These are phyloP conservation scores for Drosophila simulans DNA, from an alignment of 1,140 invertebrate genomes.

Conservation along the genomic window DNA sequence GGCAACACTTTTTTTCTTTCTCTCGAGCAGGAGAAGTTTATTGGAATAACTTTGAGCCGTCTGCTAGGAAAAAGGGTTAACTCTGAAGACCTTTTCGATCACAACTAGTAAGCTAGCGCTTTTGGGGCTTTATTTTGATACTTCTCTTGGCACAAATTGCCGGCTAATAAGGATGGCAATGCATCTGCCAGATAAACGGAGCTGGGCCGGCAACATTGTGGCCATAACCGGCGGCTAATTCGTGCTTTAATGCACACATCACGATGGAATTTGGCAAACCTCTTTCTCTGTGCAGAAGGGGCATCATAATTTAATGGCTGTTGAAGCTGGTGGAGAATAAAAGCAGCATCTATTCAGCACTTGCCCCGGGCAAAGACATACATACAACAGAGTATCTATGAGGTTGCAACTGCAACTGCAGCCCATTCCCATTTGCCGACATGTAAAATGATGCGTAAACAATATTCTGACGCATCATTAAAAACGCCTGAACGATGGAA, in stretches of 20 bases:
- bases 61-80: slow-evolving; percentile 1
- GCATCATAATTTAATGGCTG: slow-evolving; percentile 64
- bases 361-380: slow-evolving; percentile 4
- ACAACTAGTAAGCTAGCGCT: slow-evolving; percentile 5
- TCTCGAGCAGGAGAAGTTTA: background rate
- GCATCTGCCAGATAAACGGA: slow-evolving; percentile 14
- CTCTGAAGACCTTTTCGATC: slow-evolving; percentile 16
- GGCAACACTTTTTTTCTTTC: slow-evolving; percentile 53
- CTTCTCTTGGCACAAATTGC: background rate
- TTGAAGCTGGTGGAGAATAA: slow-evolving; percentile 15
- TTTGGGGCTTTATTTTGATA: background rate
- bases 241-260: slow-evolving; percentile 75
- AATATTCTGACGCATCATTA: slow-evolving; percentile 83
- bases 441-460: slow-evolving; percentile 83
- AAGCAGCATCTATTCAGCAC: slow-evolving; percentile 41
- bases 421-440: slow-evolving; percentile 66
- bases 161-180: slow-evolving; percentile 29
- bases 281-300: slow-evolving; percentile 19
- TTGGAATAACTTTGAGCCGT: slow-evolving; percentile 3
- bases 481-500: slow-evolving; percentile 69
- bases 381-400: slow-evolving; percentile 24
- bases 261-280: slow-evolving; percentile 61
- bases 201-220: slow-evolving; percentile 30
- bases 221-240: slow-evolving; percentile 54
- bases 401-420: slow-evolving; percentile 17